Evolutionary conservation across 2,888 invertebrate species (phyloP), one percentile per base, ranked within the genome.

Genomic region (Girardia tigrina): DNA sequence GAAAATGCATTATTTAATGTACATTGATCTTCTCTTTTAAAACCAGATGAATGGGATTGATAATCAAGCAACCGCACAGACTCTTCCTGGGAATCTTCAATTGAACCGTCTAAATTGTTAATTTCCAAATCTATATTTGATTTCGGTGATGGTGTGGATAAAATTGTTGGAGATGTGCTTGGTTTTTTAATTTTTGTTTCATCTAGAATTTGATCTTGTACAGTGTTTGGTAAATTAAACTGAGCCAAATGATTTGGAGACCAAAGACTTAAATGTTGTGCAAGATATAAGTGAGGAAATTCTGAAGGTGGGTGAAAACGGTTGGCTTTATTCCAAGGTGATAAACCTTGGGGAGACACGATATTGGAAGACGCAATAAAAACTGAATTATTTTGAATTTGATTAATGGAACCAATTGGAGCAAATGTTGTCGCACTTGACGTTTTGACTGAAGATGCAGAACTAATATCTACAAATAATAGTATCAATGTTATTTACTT

Each of bases 1-100:
- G 56, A 56, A 56, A 56, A 56, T 56, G 56, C 56, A 56, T 56
- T 56, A n/a, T 56, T 56, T 56, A 56, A 56, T 56, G 56, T 56
- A 56, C 56, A 56, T 23, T 56, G 56, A 56, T 56, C 56, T 4
- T 56, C 56, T 56, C 56, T 56, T 56, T 56, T 56, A n/a, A 56
- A 56, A 8, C 56, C 56, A 2, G 56, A 56, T 56, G 56, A 56
- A n/a, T 56, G 56, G 23, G 56, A 56, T 56, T 56, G 56, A 56
- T 56, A 56, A n/a, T 56, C 56, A 56, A 56, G 56, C 23, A 56
- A 56, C 23, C 56, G n/a, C 6, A 56, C 56, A 12, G 56, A 56
- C n/a, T 56, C 56, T 56, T 56, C 56, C n/a, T 56, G 56, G 4
- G 56, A 56, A 16, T 56, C 56, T 16, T 56, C 56, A 56, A 56